These are phyloP conservation scores for Eubucco bourcierii DNA, from an alignment of 2,113 vertebrate genomes.

Conservation along the genomic window DNA sequence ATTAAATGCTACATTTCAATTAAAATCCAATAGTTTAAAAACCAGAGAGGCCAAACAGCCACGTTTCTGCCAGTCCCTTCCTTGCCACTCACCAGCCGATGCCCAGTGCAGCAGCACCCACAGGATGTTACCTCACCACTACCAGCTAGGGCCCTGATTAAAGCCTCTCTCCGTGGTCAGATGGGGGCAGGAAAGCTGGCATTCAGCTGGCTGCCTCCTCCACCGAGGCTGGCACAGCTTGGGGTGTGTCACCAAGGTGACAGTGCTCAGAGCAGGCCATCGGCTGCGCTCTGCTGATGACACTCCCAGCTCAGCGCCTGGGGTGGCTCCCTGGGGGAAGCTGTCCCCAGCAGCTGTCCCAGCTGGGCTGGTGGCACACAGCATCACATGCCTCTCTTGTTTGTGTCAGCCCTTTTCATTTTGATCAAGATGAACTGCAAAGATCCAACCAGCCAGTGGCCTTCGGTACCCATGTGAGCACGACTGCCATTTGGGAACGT, in stretches of 20 bases:
- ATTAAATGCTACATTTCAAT: neutral
- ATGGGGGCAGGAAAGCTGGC: neutral
- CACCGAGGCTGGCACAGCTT: neutral
- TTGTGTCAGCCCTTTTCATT: neutral
- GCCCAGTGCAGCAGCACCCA: neutral
- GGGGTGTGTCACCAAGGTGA: slow-evolving; percentile 31
- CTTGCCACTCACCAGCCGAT: neutral
- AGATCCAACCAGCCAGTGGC: neutral
- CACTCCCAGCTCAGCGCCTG: neutral
- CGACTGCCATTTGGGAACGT: neutral
- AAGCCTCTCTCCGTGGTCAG: neutral
- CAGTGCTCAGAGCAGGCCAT: slow-evolving; percentile 1
- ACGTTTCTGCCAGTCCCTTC: neutral
- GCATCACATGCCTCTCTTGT: neutral
- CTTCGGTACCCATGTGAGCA: neutral
- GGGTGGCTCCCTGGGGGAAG: neutral
- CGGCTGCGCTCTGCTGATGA: slow-evolving; percentile 16
- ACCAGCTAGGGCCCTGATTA: neutral
- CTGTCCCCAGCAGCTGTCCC: neutral
- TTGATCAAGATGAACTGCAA: neutral
- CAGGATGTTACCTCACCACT: neutral
- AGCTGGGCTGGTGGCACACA: neutral
- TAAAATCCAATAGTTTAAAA: neutral
- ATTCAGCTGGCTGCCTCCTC: neutral
- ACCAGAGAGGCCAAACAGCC: neutral